These are phyloP conservation scores for Anoplolepis gracilipes DNA, from an alignment of 1,140 invertebrate species.

Conservation along the genomic window DNA sequence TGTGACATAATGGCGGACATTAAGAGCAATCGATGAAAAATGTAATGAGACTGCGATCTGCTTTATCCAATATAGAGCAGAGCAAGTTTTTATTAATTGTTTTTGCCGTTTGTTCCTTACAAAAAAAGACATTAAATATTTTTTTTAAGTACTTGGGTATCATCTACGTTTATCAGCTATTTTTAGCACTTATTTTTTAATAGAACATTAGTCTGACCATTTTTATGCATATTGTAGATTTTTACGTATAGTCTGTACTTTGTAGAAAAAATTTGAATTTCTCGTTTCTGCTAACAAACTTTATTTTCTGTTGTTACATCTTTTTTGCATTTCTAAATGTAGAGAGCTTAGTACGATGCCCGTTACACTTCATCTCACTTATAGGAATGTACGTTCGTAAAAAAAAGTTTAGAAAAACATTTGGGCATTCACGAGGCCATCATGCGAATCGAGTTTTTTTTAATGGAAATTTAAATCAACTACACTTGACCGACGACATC, in stretches of 20 bases:
- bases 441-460: slow-evolving; percentile 33
- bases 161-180: not conserved
- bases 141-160: not conserved
- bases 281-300: not conserved
- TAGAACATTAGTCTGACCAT: not conserved
- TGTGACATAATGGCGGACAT: slow-evolving; percentile 37
- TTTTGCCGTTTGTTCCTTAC: slow-evolving; percentile 2
- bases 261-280: not conserved
- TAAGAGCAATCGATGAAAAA: not conserved
- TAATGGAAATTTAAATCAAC: not conserved
- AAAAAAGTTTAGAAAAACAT: slow-evolving; percentile 28
- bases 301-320: not conserved
- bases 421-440: too few species aligned
- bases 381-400: not conserved
- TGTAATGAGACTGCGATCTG: not conserved
- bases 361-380: slow-evolving; percentile 13
- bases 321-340: not conserved
- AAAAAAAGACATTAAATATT: not conserved
- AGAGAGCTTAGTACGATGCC: not conserved
- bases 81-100: not conserved
- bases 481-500: slow-evolving; percentile 4
- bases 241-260: not conserved
- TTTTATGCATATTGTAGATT: too few species aligned
- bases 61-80: not conserved
- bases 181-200: not conserved